A percentile compares a stretch with the other conserved stretches of the same genome.
Conservation (phyloP, 2,888 invertebrate genomes). For the Drosophila rellima region DNA sequence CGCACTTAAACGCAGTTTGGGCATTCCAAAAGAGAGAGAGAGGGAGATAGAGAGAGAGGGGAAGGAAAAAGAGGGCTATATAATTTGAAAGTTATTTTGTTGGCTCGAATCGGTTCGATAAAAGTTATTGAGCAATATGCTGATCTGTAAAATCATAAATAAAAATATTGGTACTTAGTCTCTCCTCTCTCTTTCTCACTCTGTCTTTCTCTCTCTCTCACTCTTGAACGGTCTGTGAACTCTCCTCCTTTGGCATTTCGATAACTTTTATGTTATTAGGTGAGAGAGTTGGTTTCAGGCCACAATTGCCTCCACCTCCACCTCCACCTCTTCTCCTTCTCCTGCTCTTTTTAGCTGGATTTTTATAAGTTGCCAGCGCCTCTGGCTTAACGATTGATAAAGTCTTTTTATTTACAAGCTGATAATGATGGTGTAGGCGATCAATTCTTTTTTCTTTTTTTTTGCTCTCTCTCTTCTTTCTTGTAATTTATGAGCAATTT, state of each 20-base stretch:
- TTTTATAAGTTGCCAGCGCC: constrained; percentile 50
- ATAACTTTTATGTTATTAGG: constrained; percentile 83
- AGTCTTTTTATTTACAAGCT: constrained; percentile 82
- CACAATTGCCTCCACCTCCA: constrained; percentile 37
- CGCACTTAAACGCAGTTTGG: constrained; percentile 73
- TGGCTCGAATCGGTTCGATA: constrained; percentile 34
- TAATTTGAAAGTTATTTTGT: constrained; percentile 81
- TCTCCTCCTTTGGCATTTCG: constrained; percentile 53
- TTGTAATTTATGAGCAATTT: constrained; percentile 74
- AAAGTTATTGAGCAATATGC: constrained; percentile 86
- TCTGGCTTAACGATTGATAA: constrained; percentile 75
- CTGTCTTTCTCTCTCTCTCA: constrained; percentile 1
- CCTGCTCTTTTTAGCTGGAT: neutral
- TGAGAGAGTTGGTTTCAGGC: constrained; percentile 80
- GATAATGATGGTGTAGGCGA: constrained; percentile 80
- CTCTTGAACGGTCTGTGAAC: neutral
- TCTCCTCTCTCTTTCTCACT: constrained; percentile 4
- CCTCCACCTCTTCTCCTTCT: neutral
- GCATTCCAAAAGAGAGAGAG: neutral
- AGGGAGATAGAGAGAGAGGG: no score
- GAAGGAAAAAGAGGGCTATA: constrained; percentile 1
- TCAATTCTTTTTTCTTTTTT: constrained; percentile 3
- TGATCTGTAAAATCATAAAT: constrained; percentile 86
- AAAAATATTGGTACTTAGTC: constrained; percentile 79
- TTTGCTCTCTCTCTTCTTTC: constrained; percentile 9